These are phyloP conservation scores for Alethe diademata DNA, from an alignment of 2,113 vertebrate genomes.

Conservation along the genomic window DNA sequence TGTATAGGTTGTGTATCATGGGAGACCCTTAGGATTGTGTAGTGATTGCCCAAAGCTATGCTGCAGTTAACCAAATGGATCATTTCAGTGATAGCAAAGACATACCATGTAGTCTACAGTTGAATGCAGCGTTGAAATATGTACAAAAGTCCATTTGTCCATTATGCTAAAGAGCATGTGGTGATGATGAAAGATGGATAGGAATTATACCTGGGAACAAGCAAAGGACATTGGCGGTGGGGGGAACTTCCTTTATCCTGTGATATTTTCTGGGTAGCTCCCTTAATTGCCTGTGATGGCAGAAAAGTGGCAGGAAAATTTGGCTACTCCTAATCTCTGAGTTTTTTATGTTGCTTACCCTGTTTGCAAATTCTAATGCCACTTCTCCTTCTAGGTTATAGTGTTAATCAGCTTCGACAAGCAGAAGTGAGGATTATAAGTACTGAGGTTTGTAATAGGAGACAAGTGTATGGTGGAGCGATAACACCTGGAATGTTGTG, in stretches of 20 bases:
- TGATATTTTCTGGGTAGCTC: background rate
- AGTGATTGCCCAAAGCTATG: background rate
- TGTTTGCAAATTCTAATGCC: background rate
- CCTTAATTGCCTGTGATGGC: background rate
- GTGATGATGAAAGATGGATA: background rate
- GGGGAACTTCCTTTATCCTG: background rate
- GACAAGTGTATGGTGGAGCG: constrained; percentile 54
- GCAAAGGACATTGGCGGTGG: background rate
- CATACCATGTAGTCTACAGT: background rate
- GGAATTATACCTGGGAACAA: background rate
- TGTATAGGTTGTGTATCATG: background rate
- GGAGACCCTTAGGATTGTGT: background rate
- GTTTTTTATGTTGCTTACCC: background rate
- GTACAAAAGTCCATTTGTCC: background rate
- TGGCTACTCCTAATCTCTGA: background rate
- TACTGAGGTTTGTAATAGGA: constrained; percentile 77
- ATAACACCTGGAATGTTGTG: constrained; percentile 88
- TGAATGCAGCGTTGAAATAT: background rate
- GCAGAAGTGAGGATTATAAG: constrained; percentile 88
- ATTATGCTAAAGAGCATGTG: background rate
- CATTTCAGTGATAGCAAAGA: background rate
- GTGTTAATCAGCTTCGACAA: constrained; percentile 83
- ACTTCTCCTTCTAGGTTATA: constrained; percentile 58
- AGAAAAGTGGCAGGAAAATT: background rate
- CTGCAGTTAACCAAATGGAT: background rate